These are phyloP conservation scores for Python bivittatus DNA, from an alignment of 2,113 vertebrate genomes.

Conservation along the genomic window DNA sequence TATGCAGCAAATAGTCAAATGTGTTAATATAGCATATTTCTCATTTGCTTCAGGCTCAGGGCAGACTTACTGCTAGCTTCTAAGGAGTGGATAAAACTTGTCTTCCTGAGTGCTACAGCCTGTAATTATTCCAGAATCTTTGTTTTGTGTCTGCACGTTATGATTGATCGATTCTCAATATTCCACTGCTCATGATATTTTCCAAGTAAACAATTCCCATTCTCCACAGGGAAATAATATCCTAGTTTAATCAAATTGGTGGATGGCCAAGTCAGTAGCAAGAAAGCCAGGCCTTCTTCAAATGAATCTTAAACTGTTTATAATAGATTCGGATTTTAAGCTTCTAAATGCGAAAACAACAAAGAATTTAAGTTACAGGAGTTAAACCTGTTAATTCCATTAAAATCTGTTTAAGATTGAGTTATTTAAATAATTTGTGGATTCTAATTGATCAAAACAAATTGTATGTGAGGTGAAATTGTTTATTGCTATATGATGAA, in stretches of 20 bases:
- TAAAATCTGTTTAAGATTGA: slow-evolving; percentile 13
- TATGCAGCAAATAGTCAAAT: neutral
- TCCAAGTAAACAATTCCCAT: slow-evolving; percentile 55
- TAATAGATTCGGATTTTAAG: slow-evolving; percentile 47
- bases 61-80: neutral
- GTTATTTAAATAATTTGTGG: neutral
- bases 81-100: slow-evolving; percentile 26
- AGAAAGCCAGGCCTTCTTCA: slow-evolving; percentile 28
- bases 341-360: slow-evolving; percentile 32
- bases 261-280: slow-evolving; percentile 37
- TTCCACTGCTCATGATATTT: slow-evolving; percentile 56
- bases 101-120: slow-evolving; percentile 22
- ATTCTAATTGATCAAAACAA: slow-evolving; percentile 26
- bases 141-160: slow-evolving; percentile 19
- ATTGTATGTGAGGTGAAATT: slow-evolving; percentile 34
- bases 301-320: slow-evolving; percentile 61
- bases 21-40: neutral
- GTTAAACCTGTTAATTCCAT: slow-evolving; percentile 3
- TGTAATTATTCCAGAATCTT: slow-evolving; percentile 38
- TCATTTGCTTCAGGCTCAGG: neutral
- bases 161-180: slow-evolving; percentile 57
- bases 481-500: slow-evolving; percentile 24
- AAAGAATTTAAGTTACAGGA: neutral
- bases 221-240: slow-evolving; percentile 65
- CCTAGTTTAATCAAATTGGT: slow-evolving; percentile 56